These are phyloP conservation scores for Syritta pipiens DNA, from an alignment of 2,888 invertebrate species.

Conservation along the genomic window DNA sequence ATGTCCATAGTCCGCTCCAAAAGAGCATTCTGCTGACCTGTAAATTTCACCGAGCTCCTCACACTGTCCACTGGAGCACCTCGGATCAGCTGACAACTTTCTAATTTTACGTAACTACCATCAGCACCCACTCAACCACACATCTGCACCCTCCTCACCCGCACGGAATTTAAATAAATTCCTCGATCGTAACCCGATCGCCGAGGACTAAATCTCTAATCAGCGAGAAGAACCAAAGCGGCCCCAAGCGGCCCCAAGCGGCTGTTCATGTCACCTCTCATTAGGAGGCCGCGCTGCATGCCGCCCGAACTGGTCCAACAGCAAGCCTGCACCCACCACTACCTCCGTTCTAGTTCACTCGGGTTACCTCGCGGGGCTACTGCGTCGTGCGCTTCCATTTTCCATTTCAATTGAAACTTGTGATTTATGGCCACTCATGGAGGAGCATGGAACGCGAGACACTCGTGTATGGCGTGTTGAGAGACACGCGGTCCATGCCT, in stretches of 20 bases:
- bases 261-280: conserved; percentile 35
- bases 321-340: background rate
- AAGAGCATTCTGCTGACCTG: no score
- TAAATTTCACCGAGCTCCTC: no score
- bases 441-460: no score
- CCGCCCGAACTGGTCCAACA: conserved; percentile 23
- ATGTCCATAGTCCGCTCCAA: no score
- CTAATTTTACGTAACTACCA: conserved; percentile 21
- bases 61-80: no score
- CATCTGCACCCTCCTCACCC: conserved; percentile 23
- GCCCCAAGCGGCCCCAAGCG: conserved; percentile 33
- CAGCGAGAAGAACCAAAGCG: conserved; percentile 13
- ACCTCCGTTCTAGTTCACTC: conserved; percentile 7
- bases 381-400: conserved; percentile 34
- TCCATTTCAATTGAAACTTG: conserved; percentile 50
- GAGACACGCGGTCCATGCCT: background rate
- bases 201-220: conserved; percentile 25
- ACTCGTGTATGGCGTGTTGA: no score
- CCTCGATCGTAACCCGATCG: conserved; percentile 21
- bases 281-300: conserved; percentile 6
- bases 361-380: conserved; percentile 16
- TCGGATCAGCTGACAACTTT: conserved; percentile 1
- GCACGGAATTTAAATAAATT: conserved; percentile 41
- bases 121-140: conserved; percentile 7
- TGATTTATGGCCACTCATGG: conserved; percentile 35